A percentile compares a stretch with the other conserved stretches of the same genome.
Conservation (phyloP, 2,888 invertebrate genomes). For the Cephus pulcher region DNA sequence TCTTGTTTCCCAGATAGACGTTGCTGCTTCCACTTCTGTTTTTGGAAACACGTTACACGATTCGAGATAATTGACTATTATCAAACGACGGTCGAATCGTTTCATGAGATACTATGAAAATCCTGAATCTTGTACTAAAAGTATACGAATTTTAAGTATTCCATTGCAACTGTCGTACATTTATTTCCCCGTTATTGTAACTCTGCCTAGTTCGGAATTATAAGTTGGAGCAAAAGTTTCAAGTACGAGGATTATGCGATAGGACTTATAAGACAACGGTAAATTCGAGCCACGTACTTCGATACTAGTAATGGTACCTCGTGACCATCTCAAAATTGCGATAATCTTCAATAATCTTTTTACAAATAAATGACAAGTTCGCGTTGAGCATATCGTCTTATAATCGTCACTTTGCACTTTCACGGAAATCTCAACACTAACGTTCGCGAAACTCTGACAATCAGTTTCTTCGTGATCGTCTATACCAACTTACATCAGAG, state of each 20-base stretch:
- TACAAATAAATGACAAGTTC: background rate
- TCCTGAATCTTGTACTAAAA: background rate
- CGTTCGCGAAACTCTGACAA: background rate
- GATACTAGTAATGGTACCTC: background rate
- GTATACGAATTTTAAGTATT: background rate
- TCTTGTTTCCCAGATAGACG: constrained; percentile 34
- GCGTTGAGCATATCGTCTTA: background rate
- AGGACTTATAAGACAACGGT: background rate
- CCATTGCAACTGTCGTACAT: background rate
- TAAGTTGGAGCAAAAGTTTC: background rate
- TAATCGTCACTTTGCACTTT: background rate
- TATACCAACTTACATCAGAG: background rate
- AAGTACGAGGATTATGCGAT: background rate
- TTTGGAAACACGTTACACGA: background rate
- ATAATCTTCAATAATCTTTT: background rate
- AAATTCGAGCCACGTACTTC: background rate
- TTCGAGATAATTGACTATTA: background rate
- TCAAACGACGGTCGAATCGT: background rate
- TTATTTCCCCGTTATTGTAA: background rate
- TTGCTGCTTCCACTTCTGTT: background rate
- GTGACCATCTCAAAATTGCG: background rate
- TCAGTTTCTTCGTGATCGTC: background rate
- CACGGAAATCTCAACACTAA: background rate
- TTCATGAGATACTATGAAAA: background rate
- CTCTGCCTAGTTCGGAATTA: background rate